Base-by-base conservation (phyloP, 2,113 vertebrate species). In the Pachypanchax playfairii region DNA sequence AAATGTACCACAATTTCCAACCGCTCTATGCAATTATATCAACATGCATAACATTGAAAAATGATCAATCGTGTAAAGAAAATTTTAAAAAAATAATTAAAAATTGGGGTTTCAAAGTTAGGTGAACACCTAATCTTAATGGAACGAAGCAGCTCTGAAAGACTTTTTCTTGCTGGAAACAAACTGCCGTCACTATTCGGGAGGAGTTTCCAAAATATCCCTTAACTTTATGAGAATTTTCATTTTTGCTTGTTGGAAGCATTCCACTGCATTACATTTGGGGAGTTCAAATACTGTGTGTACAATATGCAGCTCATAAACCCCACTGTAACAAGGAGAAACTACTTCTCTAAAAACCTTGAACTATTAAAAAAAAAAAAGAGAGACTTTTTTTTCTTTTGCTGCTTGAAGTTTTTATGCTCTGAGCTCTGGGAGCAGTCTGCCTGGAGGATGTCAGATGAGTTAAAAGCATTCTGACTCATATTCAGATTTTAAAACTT, bases 401-500 rank as follows among this genome's bases (percentile, higher is more conserved):
- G 17, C 18, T 38, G 49, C 38, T 56, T 56, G 33, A 43, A 56
- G 35, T 26, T 62, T 70, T 62, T 17, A 44, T 59, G 38, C 31
- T 31, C 9, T 6, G 38, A 53, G 42, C 20, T 20, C 22, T 24
- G 53, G 50, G 26, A 42, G 48, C 7, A 48, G 26, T 44, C 10
- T 33, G 28, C 22, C 9, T 20, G n/a, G 17, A 42, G 21, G 25
- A 14, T 70, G 17, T 41, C 20, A 24, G 35, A 48, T 4, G 7
- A 4, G 24, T 1, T 35, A 31, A 54, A 54, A 55, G 31, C 35
- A 28, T 26, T 31, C 8, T 14, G 14, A 53, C 21, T 61, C 39
- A 53, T 55, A 50, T 33, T 42, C 26, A 68, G 24, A 47, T 61
- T 61, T 47, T 21, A 61, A 70, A 39, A 13, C 47, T 52, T 22